Base-by-base conservation (phyloP, 2,797 vertebrate species). In the Notamacropus eugenii region DNA sequence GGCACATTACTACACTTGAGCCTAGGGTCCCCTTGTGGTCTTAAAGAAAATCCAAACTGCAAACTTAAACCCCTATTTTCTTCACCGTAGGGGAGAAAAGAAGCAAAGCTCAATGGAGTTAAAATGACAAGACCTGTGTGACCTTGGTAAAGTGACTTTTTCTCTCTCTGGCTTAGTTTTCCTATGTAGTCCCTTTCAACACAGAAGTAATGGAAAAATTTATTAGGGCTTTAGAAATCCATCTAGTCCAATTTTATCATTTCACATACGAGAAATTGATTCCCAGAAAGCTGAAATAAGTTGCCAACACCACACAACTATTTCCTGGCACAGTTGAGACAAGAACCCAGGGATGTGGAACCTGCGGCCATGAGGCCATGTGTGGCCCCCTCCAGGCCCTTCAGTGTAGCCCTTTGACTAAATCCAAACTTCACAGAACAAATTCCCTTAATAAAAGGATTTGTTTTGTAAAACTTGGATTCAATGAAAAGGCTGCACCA, bases 41-140 rank as follows among this genome's bases (percentile, higher is more conserved):
- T 93, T 54, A 90, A 55, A 97, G 95, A 74, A 10, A 67, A 87
- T 5, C 56, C 90, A 94, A 28, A 94, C 58, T 94, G 55, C 54
- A 82, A 16, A 93, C 16, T 31, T 19, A 59, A 92, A 62, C 0
- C 8, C 57, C 12, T 1, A 90, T 74, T 93, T 95, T 50, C 87
- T 93, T 94, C 40, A 93, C 92, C 96, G 14, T 27, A 58, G 10
- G 90, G 34, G 94, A 19, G 29, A 13, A n/a, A 95, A 54, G 29
- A 13, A 31, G 50, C 52, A 91, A 55, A 91, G 22, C 74, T 82
- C 90, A 91, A 91, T 13, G 54, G 19, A 54, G 31, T 91, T 55
- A 55, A 14, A 34, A 91, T 31, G 29, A 91, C 50, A 52, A 54
- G 29, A 55, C 40, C 40, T 50, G 22, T 50, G 24, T 87, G 74